Evolutionary conservation across 2,797 vertebrate genomes (phyloP).

Genomic region (Microctenopoma steveboyesi): DNA sequence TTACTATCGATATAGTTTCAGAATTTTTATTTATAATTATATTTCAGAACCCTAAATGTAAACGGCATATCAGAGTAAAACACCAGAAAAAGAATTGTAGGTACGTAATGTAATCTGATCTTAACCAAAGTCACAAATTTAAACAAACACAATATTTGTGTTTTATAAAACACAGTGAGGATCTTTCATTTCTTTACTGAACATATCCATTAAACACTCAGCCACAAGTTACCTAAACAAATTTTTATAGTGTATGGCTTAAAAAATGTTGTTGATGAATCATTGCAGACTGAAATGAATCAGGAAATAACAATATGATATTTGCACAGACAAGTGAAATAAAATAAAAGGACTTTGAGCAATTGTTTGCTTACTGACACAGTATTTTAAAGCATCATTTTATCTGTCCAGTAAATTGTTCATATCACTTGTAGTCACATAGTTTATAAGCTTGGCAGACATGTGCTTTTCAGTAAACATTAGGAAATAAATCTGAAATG

Average conservation of each 20-base stretch:
- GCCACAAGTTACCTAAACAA: too few species aligned
- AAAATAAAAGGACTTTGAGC: conserved; percentile 27
- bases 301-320: neutral
- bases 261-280: neutral
- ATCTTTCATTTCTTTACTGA: too few species aligned
- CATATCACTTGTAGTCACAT: neutral
- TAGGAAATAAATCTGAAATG: neutral
- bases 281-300: neutral
- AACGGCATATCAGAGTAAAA: neutral
- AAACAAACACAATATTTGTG: too few species aligned
- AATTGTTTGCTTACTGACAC: neutral
- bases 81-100: neutral
- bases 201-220: too few species aligned
- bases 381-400: neutral
- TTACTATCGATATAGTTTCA: neutral
- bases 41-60: neutral
- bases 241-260: too few species aligned
- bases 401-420: neutral
- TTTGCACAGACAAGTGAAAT: conserved; percentile 3
- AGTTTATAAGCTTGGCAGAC: neutral
- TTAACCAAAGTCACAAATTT: too few species aligned
- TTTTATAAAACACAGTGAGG: too few species aligned
- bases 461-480: neutral
- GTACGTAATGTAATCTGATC: too few species aligned
- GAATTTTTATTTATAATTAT: neutral